These are phyloP conservation scores for Anas bahamensis DNA, from an alignment of 2,797 vertebrate species.

Conservation along the genomic window DNA sequence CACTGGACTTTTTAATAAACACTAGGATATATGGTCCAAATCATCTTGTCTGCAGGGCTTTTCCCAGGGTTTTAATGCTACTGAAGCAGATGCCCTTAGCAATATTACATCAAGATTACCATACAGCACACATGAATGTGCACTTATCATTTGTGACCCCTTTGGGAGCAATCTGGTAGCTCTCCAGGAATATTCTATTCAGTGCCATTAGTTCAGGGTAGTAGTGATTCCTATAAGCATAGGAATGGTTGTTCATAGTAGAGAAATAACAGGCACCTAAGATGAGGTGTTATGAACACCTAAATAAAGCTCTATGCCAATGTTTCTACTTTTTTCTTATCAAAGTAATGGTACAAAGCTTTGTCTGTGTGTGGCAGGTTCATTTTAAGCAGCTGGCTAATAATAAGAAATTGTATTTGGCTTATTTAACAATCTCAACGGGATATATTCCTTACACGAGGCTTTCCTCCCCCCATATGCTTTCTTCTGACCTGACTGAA, in stretches of 20 bases:
- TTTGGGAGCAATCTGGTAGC: neutral
- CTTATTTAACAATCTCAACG: neutral
- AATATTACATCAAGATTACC: neutral
- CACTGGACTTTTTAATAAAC: neutral
- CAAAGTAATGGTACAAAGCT: neutral
- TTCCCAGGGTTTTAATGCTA: neutral
- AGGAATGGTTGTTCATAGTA: neutral
- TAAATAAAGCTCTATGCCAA: neutral
- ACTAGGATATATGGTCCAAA: neutral
- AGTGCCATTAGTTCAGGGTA: neutral
- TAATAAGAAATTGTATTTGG: neutral
- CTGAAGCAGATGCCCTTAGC: neutral
- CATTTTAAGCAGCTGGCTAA: conserved; percentile 9
- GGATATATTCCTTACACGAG: neutral
- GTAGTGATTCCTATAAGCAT: neutral
- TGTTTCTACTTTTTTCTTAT: neutral
- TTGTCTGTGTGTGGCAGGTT: neutral
- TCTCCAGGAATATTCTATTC: neutral
- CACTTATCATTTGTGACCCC: neutral
- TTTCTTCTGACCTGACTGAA: neutral
- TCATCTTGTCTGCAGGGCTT: neutral
- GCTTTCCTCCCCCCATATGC: accelerated
- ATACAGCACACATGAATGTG: neutral
- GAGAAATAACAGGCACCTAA: neutral
- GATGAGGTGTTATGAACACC: neutral